Evolutionary conservation across 2,888 invertebrate genomes (phyloP).

Genomic region (Pollenia labialis): DNA sequence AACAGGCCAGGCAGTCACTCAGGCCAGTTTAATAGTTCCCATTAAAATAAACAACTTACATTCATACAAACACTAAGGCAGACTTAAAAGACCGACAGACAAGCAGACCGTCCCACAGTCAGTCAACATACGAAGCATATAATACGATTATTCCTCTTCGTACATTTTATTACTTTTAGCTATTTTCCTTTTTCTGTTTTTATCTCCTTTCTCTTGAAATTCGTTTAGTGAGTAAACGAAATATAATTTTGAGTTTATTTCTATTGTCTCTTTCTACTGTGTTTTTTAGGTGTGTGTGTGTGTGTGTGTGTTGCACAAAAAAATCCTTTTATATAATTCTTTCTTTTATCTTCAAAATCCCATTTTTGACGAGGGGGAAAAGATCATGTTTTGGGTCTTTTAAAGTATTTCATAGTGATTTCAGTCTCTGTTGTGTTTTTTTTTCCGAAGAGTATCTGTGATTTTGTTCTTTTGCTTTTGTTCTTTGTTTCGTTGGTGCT

Average conservation of each 20-base stretch:
- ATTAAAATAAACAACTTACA: conserved; percentile 45
- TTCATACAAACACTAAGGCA: background rate
- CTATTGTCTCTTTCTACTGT: conserved; percentile 23
- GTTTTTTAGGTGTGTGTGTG: background rate
- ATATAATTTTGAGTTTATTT: conserved; percentile 3
- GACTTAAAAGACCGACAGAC: background rate
- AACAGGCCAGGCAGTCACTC: conserved; percentile 27
- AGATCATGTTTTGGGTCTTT: conserved; percentile 40
- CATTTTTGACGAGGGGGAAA: conserved; percentile 31
- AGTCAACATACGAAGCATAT: conserved; percentile 38
- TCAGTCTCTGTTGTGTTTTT: conserved; percentile 25
- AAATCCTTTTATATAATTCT: conserved; percentile 56
- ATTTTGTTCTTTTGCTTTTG: conserved; percentile 48
- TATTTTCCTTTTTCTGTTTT: conserved; percentile 49
- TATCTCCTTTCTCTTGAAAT: conserved; percentile 43
- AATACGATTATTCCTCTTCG: conserved; percentile 54
- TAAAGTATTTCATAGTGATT: conserved; percentile 12
- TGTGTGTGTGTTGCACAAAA: conserved; percentile 21
- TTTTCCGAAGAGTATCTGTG: conserved; percentile 47
- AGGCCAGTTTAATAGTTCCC: conserved; percentile 59
- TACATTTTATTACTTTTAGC: conserved; percentile 29
- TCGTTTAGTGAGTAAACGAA: conserved; percentile 33
- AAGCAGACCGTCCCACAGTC: background rate
- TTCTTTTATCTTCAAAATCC: conserved; percentile 50
- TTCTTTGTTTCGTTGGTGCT: conserved; percentile 54